phyloP scores from a whole-genome alignment of 37 sponge, comb jelly and placozoan genomes.

The Oopsacas minuta region DNA sequence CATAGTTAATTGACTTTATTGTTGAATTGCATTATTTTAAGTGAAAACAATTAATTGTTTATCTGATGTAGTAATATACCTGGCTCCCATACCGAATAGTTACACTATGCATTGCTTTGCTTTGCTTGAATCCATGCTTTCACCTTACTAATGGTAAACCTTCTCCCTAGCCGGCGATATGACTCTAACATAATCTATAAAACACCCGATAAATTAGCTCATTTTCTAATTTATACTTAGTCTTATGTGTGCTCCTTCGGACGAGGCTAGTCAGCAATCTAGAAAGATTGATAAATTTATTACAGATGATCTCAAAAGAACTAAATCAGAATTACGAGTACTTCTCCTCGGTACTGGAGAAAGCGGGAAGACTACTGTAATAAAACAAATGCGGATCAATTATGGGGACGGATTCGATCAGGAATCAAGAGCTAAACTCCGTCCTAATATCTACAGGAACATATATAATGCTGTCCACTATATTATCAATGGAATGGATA shows the following conservation, averaged over 20 bases:
- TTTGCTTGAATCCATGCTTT: no score
- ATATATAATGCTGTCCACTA: neutral
- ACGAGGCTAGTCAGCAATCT: slow-evolving; percentile 1
- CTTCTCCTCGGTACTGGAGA: neutral
- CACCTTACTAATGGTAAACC: no score
- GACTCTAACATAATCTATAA: no score
- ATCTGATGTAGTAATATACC: no score
- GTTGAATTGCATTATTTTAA: no score
- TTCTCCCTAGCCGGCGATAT: no score
- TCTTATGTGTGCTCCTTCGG: neutral
- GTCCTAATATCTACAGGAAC: slow-evolving; percentile 1
- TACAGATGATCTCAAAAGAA: neutral
- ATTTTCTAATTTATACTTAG: no score
- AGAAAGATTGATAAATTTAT: neutral
- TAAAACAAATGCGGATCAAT: slow-evolving; percentile 5
- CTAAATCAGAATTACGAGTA: neutral
- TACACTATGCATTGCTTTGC: no score
- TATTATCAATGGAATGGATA: neutral
- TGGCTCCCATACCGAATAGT: no score
- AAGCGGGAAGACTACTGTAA: neutral
- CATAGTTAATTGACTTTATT: no score
- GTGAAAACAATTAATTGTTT: no score
- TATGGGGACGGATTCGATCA: neutral
- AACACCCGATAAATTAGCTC: no score
- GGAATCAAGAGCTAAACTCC: neutral